Percentiles rank a stretch among this genome's conserved stretches.
Conservation (phyloP, 1,140 invertebrate genomes). For the Plutomurus gul region DNA sequence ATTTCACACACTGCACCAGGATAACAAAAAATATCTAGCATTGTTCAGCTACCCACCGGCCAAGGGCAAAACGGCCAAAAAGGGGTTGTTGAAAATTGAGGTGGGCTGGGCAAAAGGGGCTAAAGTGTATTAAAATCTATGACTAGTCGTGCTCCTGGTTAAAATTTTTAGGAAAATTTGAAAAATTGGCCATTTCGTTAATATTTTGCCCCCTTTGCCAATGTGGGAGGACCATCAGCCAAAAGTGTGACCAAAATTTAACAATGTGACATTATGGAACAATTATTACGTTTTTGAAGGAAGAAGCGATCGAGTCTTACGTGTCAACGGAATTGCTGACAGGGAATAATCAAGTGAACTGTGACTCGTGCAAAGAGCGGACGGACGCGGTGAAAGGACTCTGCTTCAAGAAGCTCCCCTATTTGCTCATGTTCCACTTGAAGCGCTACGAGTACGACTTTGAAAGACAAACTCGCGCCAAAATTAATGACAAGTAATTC, state of each 20-base stretch:
- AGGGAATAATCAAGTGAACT: constrained; percentile 87
- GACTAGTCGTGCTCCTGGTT: too few species aligned
- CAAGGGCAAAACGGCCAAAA: too few species aligned
- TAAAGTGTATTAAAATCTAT: too few species aligned
- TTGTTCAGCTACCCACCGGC: too few species aligned
- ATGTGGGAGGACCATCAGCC: too few species aligned
- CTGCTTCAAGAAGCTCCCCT: constrained; percentile 86
- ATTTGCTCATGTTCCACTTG: constrained; percentile 83
- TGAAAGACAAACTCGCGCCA: constrained; percentile 80
- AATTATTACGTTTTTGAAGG: constrained; percentile 60
- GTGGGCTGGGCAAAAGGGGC: too few species aligned
- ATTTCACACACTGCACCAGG: too few species aligned
- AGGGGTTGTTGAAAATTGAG: too few species aligned
- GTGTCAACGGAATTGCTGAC: constrained; percentile 83
- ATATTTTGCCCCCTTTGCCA: too few species aligned
- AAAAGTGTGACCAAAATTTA: not conserved
- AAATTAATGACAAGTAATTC: constrained; percentile 84
- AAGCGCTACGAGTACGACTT: constrained; percentile 88
- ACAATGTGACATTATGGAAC: not conserved
- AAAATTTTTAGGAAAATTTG: too few species aligned
- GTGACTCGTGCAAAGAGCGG: constrained; percentile 85
- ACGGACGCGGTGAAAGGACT: constrained; percentile 91
- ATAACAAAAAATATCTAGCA: too few species aligned
- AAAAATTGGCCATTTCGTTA: too few species aligned
- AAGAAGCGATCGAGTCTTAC: constrained; percentile 83